A percentile compares a stretch with the other conserved stretches of the same genome.
Conservation (phyloP, 1,140 invertebrate genomes). For the Anoplolepis gracilipes region DNA sequence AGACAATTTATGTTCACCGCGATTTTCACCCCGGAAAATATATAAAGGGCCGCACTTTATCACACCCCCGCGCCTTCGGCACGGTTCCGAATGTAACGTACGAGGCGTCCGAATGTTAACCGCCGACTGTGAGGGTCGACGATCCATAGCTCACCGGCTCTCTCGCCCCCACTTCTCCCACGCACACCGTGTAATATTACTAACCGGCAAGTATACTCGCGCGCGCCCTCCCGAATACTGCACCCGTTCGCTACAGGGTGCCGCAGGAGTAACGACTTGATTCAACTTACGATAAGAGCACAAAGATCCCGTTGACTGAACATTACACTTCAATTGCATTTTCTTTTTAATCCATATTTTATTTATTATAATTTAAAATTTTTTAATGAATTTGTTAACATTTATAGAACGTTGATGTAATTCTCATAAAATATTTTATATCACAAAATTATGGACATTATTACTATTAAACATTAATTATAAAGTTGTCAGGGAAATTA, state of each 20-base stretch:
- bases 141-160: conserved; percentile 75
- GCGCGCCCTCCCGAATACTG: conserved; percentile 66
- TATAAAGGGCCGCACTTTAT: conserved; percentile 33
- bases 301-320: not conserved
- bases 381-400: not conserved
- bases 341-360: not conserved
- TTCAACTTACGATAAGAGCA: not conserved
- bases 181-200: conserved; percentile 60
- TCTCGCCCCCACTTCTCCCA: conserved; percentile 50
- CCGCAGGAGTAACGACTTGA: conserved; percentile 37
- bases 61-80: conserved; percentile 11
- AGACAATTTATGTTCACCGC: conserved; percentile 36
- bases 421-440: too few species aligned
- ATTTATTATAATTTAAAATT: not conserved
- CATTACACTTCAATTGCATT: not conserved
- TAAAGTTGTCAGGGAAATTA: too few species aligned
- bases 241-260: conserved; percentile 40
- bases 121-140: conserved; percentile 77
- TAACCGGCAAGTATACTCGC: conserved; percentile 53
- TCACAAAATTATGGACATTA: too few species aligned
- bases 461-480: too few species aligned
- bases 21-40: conserved; percentile 40
- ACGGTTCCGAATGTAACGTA: conserved; percentile 59
- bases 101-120: conserved; percentile 75
- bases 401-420: too few species aligned